Conservation (phyloP, 2,113 vertebrate genomes). For the Puma concolor region DNA sequence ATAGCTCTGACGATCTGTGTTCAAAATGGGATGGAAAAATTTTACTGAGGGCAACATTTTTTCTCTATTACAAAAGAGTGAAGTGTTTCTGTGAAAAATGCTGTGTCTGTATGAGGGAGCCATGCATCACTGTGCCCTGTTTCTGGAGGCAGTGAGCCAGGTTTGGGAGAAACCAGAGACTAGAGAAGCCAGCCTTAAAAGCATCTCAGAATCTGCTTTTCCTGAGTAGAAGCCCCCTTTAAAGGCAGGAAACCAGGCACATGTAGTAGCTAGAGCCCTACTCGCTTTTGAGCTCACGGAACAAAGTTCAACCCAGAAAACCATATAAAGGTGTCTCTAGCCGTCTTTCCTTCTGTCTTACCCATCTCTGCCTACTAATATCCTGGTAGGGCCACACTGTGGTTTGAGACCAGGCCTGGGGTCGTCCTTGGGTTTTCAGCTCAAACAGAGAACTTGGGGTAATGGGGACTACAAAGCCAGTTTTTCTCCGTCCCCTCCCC, state of each 20-base stretch:
- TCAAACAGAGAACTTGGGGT: background rate
- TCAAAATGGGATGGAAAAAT: constrained; percentile 75
- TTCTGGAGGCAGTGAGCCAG: constrained; percentile 52
- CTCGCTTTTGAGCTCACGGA: background rate
- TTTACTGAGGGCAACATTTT: constrained; percentile 81
- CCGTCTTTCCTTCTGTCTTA: background rate
- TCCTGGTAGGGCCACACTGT: background rate
- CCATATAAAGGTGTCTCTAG: background rate
- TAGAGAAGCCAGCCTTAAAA: constrained; percentile 18
- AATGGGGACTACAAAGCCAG: background rate
- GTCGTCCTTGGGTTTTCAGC: background rate
- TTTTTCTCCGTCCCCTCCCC: background rate
- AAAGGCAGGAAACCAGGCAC: background rate
- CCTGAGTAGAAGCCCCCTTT: background rate
- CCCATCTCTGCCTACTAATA: background rate
- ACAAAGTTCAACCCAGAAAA: background rate
- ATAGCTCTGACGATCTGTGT: constrained; percentile 61
- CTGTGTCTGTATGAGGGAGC: constrained; percentile 75
- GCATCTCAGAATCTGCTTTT: background rate
- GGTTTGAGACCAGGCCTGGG: background rate
- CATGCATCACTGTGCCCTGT: constrained; percentile 34
- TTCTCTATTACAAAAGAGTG: constrained; percentile 73
- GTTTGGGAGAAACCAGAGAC: constrained; percentile 18
- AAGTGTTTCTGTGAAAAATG: constrained; percentile 80
- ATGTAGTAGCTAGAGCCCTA: background rate